Evolutionary conservation across 2,113 vertebrate species (phyloP).

Genomic region (Bufo gargarizans): DNA sequence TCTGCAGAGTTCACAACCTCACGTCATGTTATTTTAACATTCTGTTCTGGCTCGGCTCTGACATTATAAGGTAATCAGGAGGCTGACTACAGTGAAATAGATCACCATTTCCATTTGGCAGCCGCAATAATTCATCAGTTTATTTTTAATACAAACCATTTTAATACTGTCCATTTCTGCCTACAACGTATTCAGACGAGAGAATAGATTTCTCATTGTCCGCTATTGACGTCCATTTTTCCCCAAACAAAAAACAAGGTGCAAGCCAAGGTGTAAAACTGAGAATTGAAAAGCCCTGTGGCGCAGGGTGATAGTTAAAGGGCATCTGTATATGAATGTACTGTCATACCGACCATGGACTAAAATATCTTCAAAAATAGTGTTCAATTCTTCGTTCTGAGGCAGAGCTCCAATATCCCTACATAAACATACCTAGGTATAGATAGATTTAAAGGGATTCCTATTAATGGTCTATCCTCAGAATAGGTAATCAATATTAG

Average conservation of each 20-base stretch:
- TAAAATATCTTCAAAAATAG: too few species aligned
- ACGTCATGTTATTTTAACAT: conserved; percentile 51
- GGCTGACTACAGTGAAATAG: conserved; percentile 37
- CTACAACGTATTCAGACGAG: not conserved
- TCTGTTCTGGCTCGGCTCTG: conserved; percentile 44
- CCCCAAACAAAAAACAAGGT: too few species aligned
- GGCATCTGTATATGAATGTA: not conserved
- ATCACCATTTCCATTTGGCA: conserved; percentile 46
- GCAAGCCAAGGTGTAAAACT: not conserved
- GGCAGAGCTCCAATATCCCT: too few species aligned
- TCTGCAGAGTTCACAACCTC: conserved; percentile 41
- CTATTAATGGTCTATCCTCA: too few species aligned
- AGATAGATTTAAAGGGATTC: too few species aligned
- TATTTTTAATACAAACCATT: conserved; percentile 8
- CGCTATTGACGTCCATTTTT: not conserved
- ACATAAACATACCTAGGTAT: too few species aligned
- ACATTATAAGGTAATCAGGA: conserved; percentile 43
- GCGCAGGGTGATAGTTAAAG: not conserved
- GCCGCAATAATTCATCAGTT: conserved; percentile 9
- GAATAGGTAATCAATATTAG: too few species aligned
- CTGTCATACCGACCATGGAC: too few species aligned
- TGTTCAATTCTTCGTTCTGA: too few species aligned
- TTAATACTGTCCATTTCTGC: conserved; percentile 37
- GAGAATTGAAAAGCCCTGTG: not conserved
- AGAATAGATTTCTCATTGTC: conserved; percentile 1